Base-by-base conservation (phyloP, 2,797 vertebrate species). In the Coranthus polyacanthus region DNA sequence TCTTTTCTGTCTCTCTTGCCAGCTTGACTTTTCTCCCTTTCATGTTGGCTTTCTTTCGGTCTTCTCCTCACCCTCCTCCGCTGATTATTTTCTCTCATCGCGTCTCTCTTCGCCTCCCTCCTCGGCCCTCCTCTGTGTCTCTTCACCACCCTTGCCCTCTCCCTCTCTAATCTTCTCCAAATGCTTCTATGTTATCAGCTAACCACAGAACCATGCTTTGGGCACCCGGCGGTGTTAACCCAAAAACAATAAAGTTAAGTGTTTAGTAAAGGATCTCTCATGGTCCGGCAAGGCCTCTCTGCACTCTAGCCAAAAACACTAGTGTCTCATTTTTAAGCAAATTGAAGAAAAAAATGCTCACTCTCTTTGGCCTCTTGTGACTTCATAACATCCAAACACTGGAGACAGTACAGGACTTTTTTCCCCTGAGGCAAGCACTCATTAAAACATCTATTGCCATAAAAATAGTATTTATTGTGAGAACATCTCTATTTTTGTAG, bases 181-280 rank as follows among this genome's bases (percentile, higher is more conserved):
- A 82, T 53, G 83, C 77, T 67, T 80, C 73, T 21, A 17, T 71
- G 86, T 91, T 91, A 91, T 90, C 88, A 79, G 82, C 71, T 4
- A 49, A 46, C 34, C 53, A 50, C 88, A 90, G 89, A 81, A 29
- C 29, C 56, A 21, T 12, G 85, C 88, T 88, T 32, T 67, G 72
- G 83, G 73, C 76, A 44, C 72, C 57, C 71, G 38, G 59, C 52
- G 53, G 75, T 75, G 80, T 88, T 87, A 84, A 83, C 82, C 81
- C 66, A 52, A 70, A 81, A 85, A 89, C 82, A 83, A 80, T 75
- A 37, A 72, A 62, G 66, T 81, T 51, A 63, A 82, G 87, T 72
- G 82, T 86, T 83, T 67, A 45, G 79, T 75, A 58, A 84, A 81
- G 75, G 76, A 79, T 74, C 75, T 76, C 72, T 78, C 15, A 17